Conservation (phyloP, 1,140 invertebrate species). For the Lamellibrachia luymesi region DNA sequence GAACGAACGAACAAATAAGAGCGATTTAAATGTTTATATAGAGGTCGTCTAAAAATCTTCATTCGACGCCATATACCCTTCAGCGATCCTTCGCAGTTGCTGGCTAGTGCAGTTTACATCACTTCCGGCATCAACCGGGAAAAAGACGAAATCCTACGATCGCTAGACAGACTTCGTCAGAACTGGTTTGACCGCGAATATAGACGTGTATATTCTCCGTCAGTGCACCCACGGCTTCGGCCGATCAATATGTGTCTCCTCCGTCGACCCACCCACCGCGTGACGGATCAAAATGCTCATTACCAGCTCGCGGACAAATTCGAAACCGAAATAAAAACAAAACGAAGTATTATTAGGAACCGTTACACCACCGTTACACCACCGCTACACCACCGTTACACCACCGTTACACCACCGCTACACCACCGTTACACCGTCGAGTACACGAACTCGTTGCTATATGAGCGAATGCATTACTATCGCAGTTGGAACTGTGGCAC, state of each 20-base stretch:
- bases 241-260: no score
- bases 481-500: no score
- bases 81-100: no score
- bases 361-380: not conserved
- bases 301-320: not conserved
- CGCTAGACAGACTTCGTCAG: not conserved
- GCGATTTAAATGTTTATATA: not conserved
- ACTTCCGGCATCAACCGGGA: not conserved
- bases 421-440: not conserved
- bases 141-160: not conserved
- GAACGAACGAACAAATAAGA: not conserved
- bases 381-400: no score
- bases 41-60: not conserved
- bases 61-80: no score
- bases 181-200: not conserved
- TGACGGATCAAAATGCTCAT: not conserved
- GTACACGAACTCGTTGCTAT: not conserved
- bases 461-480: not conserved
- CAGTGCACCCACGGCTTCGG: no score
- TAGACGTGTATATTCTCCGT: no score
- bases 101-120: not conserved
- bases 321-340: not conserved
- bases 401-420: no score
- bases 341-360: not conserved
- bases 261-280: not conserved